Percentiles rank a stretch among this genome's conserved stretches.
Conservation (phyloP, 2,797 vertebrate species). For the Limosa lapponica region DNA sequence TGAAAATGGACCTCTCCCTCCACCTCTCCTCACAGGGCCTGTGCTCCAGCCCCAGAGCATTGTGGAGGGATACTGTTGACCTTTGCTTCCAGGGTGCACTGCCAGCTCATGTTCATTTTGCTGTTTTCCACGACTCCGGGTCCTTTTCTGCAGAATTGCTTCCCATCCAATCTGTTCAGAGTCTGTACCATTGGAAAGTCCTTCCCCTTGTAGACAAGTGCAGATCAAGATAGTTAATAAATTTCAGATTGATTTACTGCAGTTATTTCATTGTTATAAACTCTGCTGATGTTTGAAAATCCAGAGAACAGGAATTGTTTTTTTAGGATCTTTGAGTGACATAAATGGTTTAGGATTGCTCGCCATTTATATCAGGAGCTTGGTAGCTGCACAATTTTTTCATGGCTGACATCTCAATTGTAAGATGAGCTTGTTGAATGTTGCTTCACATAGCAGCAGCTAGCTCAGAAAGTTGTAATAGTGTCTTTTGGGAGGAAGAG, state of each 20-base stretch:
- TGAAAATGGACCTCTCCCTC: background rate
- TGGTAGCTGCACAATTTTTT: background rate
- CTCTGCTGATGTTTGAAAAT: background rate
- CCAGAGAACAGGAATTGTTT: background rate
- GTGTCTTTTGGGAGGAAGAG: background rate
- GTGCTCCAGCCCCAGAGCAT: background rate
- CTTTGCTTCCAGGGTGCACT: background rate
- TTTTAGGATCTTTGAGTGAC: background rate
- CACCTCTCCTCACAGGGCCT: fast-evolving
- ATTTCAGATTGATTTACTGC: background rate
- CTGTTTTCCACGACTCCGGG: background rate
- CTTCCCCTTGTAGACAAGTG: background rate
- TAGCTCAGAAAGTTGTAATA: background rate
- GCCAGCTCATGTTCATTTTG: background rate
- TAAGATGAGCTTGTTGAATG: background rate
- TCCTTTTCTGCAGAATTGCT: background rate
- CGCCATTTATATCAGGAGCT: background rate
- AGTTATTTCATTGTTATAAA: background rate
- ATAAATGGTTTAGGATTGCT: background rate
- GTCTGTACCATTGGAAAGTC: background rate
- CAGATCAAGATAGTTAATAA: background rate
- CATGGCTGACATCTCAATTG: background rate
- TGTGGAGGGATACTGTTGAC: fast-evolving
- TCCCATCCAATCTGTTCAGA: background rate
- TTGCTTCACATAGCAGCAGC: background rate